phyloP scores from a whole-genome alignment of 1,140 invertebrate genomes.

The Hycleus cichorii region DNA sequence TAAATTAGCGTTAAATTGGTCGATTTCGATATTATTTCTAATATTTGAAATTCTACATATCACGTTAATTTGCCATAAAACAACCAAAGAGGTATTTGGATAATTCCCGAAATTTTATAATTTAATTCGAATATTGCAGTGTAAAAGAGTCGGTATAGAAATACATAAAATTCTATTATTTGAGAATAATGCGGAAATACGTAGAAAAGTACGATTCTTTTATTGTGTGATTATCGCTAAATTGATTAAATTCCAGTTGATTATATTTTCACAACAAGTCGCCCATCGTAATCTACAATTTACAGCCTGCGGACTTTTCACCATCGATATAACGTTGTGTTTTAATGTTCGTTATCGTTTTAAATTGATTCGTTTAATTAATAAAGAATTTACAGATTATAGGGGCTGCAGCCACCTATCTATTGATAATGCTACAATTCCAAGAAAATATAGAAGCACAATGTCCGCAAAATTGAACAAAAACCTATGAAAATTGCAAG shows the following conservation, averaged over 20 bases:
- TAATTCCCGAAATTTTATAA: too few species aligned
- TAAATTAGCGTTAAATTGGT: constrained; percentile 8
- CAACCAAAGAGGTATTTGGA: constrained; percentile 10
- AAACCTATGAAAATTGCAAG: not conserved
- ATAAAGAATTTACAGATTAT: constrained; percentile 6
- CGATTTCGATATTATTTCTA: constrained; percentile 5
- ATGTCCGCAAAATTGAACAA: constrained; percentile 1
- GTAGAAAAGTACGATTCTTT: constrained; percentile 5
- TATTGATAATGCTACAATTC: constrained; percentile 21
- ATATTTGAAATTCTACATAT: constrained; percentile 7
- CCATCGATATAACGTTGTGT: constrained; percentile 15
- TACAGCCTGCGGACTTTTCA: constrained; percentile 20
- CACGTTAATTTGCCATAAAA: constrained; percentile 10
- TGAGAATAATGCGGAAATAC: constrained; percentile 1
- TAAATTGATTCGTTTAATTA: not conserved
- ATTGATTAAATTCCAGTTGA: constrained; percentile 15
- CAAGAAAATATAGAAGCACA: constrained; percentile 18
- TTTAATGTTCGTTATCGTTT: constrained; percentile 7
- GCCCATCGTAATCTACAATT: constrained; percentile 12
- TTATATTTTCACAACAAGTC: constrained; percentile 19
- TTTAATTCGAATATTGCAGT: constrained; percentile 8
- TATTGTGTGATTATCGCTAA: not conserved
- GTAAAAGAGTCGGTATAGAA: constrained; percentile 9
- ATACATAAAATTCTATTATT: constrained; percentile 20
- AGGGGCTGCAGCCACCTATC: constrained; percentile 14